These are phyloP conservation scores for Alouatta palliata DNA, from an alignment of 2,113 vertebrate genomes.

Conservation along the genomic window DNA sequence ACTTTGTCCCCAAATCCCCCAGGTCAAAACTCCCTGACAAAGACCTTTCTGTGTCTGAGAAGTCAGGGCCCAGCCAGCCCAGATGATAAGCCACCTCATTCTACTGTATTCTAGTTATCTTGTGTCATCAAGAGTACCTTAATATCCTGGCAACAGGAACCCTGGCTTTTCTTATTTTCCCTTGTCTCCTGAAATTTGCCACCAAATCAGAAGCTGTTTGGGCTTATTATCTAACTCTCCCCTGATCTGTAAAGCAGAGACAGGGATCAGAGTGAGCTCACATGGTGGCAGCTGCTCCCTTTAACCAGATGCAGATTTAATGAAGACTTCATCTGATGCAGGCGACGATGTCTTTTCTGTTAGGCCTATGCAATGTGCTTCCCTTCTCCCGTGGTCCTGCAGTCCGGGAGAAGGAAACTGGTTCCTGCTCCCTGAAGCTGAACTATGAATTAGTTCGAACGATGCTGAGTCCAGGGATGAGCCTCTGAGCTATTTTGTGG, in stretches of 20 bases:
- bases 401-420: not conserved
- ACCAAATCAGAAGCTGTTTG: conserved; percentile 15
- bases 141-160: conserved; percentile 22
- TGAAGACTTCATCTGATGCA: not conserved
- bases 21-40: not conserved
- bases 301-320: conserved; percentile 9
- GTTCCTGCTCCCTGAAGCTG: not conserved
- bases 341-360: not conserved
- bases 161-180: not conserved
- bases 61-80: not conserved
- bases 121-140: not conserved
- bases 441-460: not conserved
- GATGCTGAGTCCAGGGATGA: not conserved
- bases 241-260: not conserved
- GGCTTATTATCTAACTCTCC: not conserved
- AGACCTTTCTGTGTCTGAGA: not conserved
- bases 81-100: not conserved
- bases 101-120: not conserved
- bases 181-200: conserved; percentile 44
- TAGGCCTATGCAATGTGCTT: not conserved
- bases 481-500: not conserved
- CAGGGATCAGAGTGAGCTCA: not conserved
- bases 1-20: not conserved
- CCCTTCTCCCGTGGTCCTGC: not conserved
- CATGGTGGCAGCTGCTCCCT: not conserved